Conservation (phyloP, 2,113 vertebrate genomes). For the Leucopternis melanops region DNA sequence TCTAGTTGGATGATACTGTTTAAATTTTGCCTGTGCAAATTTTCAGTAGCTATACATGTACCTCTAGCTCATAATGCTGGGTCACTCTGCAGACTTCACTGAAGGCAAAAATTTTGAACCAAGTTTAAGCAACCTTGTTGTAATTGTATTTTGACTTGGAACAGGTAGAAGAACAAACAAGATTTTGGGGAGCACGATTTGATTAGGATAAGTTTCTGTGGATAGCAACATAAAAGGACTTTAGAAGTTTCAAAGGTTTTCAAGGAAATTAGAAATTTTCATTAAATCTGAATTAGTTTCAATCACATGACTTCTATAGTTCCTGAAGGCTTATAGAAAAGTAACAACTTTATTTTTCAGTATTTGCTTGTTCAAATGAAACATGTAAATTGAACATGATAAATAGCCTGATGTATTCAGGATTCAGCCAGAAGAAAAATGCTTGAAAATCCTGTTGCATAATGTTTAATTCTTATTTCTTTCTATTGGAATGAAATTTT, state of each 20-base stretch:
- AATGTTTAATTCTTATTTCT: neutral
- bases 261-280: neutral
- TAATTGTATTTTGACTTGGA: neutral
- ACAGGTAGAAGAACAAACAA: neutral
- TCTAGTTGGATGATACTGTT: neutral
- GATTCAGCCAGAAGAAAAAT: neutral
- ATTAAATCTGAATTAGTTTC: neutral
- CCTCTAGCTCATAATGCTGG: neutral
- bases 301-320: neutral
- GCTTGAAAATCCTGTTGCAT: neutral
- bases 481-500: neutral
- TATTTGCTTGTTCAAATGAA: neutral
- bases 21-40: neutral
- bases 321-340: neutral
- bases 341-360: neutral
- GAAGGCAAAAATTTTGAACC: neutral
- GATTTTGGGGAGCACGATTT: neutral
- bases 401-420: neutral
- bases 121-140: neutral
- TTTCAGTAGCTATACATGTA: neutral
- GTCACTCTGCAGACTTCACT: neutral
- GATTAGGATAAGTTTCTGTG: neutral
- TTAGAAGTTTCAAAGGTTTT: neutral
- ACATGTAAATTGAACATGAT: neutral
- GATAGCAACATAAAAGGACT: neutral